Conservation (phyloP, 1,140 invertebrate genomes). For the Antheraea pernyi region DNA sequence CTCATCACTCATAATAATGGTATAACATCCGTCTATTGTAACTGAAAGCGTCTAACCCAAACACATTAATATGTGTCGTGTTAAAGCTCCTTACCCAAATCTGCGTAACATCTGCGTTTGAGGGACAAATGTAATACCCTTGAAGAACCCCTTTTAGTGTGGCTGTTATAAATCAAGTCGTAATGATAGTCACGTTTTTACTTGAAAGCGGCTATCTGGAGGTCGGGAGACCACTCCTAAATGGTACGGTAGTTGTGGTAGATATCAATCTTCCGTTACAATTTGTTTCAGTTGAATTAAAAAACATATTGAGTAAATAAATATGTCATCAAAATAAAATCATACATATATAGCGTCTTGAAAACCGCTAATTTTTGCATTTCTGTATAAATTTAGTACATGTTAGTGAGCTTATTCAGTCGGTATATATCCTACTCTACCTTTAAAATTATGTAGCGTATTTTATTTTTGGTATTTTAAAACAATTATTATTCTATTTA, state of each 20-base stretch:
- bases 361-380: too few relatives aligned
- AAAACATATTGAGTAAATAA: not conserved
- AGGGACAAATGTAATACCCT: slow-evolving; percentile 17
- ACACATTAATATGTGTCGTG: slow-evolving; percentile 34
- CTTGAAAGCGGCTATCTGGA: not conserved
- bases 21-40: slow-evolving; percentile 1
- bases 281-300: not conserved
- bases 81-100: slow-evolving; percentile 26
- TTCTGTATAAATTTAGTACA: too few relatives aligned
- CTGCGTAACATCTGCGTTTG: slow-evolving; percentile 26
- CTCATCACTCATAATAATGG: slow-evolving; percentile 3
- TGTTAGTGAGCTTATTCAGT: too few relatives aligned
- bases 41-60: slow-evolving; percentile 15
- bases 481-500: too few relatives aligned
- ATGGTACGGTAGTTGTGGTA: not conserved
- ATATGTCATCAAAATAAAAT: too few relatives aligned
- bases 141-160: slow-evolving; percentile 29
- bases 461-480: too few relatives aligned
- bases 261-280: not conserved
- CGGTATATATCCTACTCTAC: too few relatives aligned
- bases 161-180: slow-evolving; percentile 42
- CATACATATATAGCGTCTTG: too few relatives aligned
- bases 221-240: not conserved
- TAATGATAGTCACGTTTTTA: slow-evolving; percentile 50
- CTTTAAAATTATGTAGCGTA: too few relatives aligned